Percentiles rank a stretch among this genome's conserved stretches.
These are phyloP conservation scores for Platorchestia sp. DNA, from an alignment of 1,140 invertebrate species.

Conservation along the genomic window DNA sequence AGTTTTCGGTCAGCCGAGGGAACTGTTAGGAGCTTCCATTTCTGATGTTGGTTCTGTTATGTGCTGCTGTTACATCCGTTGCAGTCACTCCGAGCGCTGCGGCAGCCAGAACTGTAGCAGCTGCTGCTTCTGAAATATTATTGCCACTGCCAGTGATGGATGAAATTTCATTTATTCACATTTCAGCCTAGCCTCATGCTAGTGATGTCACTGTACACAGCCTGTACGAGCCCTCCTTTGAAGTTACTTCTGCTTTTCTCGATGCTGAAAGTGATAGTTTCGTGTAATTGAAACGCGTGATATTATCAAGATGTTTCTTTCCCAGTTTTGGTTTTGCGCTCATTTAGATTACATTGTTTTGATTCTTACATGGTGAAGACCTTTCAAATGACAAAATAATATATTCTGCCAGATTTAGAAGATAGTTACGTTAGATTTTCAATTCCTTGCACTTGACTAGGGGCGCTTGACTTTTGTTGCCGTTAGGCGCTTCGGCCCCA, in stretches of 20 bases:
- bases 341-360: neutral
- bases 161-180: neutral
- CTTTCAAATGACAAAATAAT: neutral
- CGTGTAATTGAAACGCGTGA: neutral
- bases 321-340: neutral
- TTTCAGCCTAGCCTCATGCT: neutral
- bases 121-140: neutral
- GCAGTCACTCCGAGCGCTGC: neutral
- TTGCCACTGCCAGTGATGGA: neutral
- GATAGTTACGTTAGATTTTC: no score
- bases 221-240: neutral
- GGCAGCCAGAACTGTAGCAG: neutral
- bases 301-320: neutral
- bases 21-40: neutral
- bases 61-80: neutral
- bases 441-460: neutral
- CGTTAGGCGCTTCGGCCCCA: neutral
- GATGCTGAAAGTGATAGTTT: neutral
- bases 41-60: neutral
- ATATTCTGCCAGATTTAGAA: neutral
- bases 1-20: neutral
- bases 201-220: neutral
- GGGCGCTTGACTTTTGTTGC: neutral
- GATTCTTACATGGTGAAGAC: neutral
- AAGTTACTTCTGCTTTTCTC: neutral